Conservation (phyloP, 2,888 invertebrate genomes). For the Dugesia japonica region DNA sequence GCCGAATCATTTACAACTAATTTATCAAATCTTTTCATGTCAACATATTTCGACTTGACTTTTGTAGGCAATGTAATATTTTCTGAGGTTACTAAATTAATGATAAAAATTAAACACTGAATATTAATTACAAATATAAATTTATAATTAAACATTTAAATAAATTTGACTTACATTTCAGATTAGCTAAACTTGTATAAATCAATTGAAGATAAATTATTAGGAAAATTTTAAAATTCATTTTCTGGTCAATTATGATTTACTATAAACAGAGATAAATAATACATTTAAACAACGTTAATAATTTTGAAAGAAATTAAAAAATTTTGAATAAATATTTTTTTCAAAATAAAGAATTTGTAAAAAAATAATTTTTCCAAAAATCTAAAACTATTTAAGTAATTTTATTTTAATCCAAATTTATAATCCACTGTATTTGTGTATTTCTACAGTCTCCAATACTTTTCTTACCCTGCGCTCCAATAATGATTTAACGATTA, state of each 20-base stretch:
- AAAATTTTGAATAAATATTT: no score
- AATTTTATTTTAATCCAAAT: no score
- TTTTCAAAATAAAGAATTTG: no score
- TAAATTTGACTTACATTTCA: neutral
- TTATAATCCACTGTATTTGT: no score
- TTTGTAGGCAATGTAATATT: neutral
- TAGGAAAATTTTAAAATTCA: constrained; percentile 10
- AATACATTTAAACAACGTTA: constrained; percentile 13
- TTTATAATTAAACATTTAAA: neutral
- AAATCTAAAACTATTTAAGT: no score
- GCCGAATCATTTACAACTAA: neutral
- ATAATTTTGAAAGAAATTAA: no score
- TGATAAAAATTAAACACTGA: no score
- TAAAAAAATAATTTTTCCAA: no score
- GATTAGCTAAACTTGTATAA: neutral
- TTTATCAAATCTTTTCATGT: neutral
- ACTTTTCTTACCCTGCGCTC: no score
- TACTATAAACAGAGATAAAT: constrained; percentile 1
- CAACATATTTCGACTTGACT: neutral
- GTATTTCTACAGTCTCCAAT: no score
- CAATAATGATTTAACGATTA: no score
- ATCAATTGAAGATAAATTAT: neutral
- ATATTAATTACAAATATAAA: no score
- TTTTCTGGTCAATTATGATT: neutral
- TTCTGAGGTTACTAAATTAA: neutral